A percentile compares a stretch with the other conserved stretches of the same genome.
These are phyloP conservation scores for Seira ritae DNA, from an alignment of 2,888 invertebrate species.

Conservation along the genomic window DNA sequence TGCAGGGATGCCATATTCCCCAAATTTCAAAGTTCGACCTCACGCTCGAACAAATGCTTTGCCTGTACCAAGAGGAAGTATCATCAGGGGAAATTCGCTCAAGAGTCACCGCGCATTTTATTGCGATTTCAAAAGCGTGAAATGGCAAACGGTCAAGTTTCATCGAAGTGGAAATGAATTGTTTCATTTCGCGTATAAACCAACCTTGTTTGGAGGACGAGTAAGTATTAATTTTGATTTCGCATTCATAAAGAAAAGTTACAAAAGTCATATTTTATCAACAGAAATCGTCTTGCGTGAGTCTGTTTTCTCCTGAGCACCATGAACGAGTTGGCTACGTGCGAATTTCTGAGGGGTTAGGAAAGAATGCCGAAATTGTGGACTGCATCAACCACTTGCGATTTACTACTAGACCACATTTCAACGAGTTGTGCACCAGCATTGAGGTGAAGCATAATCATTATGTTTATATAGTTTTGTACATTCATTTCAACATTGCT, in stretches of 20 bases:
- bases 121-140: not conserved
- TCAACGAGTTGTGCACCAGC: not conserved
- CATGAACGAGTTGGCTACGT: slow-evolving; percentile 1
- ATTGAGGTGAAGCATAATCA: not conserved
- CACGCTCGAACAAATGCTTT: not conserved
- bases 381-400: slow-evolving; percentile 7
- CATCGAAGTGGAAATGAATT: not conserved
- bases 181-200: slow-evolving; percentile 9
- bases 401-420: not conserved
- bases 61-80: not conserved
- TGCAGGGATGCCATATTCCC: not conserved
- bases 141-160: slow-evolving; percentile 17
- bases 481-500: too few species aligned
- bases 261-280: not conserved
- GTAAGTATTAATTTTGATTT: too few species aligned
- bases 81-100: not conserved
- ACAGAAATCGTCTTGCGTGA: too few species aligned
- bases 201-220: not conserved
- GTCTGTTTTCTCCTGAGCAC: not conserved
- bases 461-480: too few species aligned
- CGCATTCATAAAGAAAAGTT: not conserved
- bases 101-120: not conserved
- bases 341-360: not conserved
- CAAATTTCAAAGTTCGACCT: not conserved
- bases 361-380: not conserved